Conservation (phyloP, 1,140 invertebrate genomes). For the Procambarus virginalis region DNA sequence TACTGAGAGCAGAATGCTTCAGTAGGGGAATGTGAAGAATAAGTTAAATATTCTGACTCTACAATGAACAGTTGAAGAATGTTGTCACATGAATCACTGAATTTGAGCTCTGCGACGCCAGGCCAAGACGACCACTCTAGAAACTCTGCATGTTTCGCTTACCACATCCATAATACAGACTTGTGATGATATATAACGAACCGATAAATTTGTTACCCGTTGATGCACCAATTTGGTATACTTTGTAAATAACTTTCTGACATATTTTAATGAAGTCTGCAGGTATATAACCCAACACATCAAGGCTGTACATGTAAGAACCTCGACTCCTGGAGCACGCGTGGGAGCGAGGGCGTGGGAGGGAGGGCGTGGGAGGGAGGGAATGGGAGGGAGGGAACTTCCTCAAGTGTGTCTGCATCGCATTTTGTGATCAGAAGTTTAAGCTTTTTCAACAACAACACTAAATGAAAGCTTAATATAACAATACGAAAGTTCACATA, state of each 20-base stretch:
- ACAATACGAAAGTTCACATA: too few species aligned
- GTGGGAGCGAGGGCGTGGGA: not conserved
- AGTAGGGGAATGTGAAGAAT: too few species aligned
- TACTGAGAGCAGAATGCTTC: too few species aligned
- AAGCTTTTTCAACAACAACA: too few species aligned
- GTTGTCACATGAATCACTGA: too few species aligned
- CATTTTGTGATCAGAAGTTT: too few species aligned
- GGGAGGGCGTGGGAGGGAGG: too few species aligned
- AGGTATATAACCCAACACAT: not conserved
- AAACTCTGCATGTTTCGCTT: not conserved
- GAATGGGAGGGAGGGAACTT: not conserved
- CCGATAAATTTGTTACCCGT: slow-evolving; percentile 14
- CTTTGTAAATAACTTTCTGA: slow-evolving; percentile 14
- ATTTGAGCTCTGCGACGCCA: too few species aligned
- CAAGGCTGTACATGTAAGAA: not conserved
- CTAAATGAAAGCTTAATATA: too few species aligned
- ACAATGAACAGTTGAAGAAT: too few species aligned
- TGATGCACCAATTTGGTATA: slow-evolving; percentile 15
- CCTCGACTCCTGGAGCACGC: not conserved
- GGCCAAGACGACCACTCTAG: not conserved
- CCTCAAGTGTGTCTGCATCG: not conserved
- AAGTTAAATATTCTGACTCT: too few species aligned
- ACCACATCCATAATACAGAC: not conserved
- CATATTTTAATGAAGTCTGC: not conserved
- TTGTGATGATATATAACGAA: slow-evolving; percentile 18